Percentiles rank a stretch among this genome's conserved stretches.
Conservation (phyloP, 2,113 vertebrate species). For the Cervus canadensis region DNA sequence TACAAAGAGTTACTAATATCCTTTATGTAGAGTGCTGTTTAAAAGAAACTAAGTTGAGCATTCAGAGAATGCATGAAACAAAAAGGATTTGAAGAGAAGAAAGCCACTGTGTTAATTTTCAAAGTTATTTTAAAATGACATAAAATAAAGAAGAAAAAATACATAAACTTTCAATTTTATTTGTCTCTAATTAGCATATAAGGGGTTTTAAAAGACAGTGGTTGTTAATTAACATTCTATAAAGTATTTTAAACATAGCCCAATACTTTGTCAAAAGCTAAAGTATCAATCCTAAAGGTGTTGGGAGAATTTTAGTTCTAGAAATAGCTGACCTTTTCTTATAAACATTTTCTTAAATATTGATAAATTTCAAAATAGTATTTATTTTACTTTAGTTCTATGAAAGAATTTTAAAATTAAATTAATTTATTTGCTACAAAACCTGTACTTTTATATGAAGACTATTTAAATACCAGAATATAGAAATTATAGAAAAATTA, state of each 20-base stretch:
- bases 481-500: slow-evolving; percentile 14
- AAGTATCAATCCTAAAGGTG: not conserved
- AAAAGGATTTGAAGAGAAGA: slow-evolving; percentile 31
- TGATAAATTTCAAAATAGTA: slow-evolving; percentile 70
- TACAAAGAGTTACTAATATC: slow-evolving; percentile 67
- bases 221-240: slow-evolving; percentile 56
- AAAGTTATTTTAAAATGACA: slow-evolving; percentile 34
- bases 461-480: slow-evolving; percentile 9
- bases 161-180: slow-evolving; percentile 59
- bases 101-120: slow-evolving; percentile 55
- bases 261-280: slow-evolving; percentile 57
- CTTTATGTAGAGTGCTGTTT: slow-evolving; percentile 48
- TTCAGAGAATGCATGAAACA: slow-evolving; percentile 63
- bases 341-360: slow-evolving; percentile 57
- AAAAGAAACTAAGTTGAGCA: slow-evolving; percentile 50
- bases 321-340: slow-evolving; percentile 14
- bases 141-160: slow-evolving; percentile 50
- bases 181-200: slow-evolving; percentile 52
- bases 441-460: slow-evolving; percentile 8
- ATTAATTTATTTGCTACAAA: not conserved
- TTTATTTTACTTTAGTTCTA: slow-evolving; percentile 73
- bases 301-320: slow-evolving; percentile 19
- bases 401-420: slow-evolving; percentile 20
- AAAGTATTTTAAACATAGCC: slow-evolving; percentile 55
- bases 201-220: slow-evolving; percentile 49